Evolutionary conservation across 2,888 invertebrate species (phyloP).

Genomic region (Ormyrus pomaceus): DNA sequence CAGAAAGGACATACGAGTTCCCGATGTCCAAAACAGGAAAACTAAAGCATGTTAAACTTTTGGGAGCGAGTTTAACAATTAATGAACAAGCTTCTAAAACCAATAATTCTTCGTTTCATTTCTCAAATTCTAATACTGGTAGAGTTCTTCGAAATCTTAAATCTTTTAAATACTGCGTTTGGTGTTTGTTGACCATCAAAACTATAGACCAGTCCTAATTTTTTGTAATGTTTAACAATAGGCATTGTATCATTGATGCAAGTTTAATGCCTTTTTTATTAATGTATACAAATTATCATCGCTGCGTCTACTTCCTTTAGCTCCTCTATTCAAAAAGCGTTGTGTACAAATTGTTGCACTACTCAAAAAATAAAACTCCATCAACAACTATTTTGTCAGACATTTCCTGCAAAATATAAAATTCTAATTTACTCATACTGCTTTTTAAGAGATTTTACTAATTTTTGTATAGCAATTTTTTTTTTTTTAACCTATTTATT

Average conservation of each 20-base stretch:
- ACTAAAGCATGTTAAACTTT: no score
- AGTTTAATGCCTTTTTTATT: conserved; percentile 90
- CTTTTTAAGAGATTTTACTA: no score
- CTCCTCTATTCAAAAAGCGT: conserved; percentile 91
- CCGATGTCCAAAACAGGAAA: no score
- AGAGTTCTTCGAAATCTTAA: conserved; percentile 78
- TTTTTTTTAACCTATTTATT: no score
- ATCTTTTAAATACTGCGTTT: conserved; percentile 83
- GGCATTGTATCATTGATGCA: conserved; percentile 92
- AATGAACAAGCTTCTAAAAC: no score
- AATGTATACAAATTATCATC: conserved; percentile 96
- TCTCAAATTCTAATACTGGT: no score
- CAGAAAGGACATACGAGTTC: no score
- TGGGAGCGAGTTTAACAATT: no score
- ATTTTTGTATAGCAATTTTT: no score
- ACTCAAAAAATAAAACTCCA: conserved; percentile 95
- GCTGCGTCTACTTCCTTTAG: conserved; percentile 91
- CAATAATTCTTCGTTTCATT: no score
- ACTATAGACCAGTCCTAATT: conserved; percentile 82
- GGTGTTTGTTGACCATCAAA: conserved; percentile 84
- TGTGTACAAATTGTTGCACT: conserved; percentile 88
- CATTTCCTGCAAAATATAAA: conserved; percentile 79
- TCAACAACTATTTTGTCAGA: conserved; percentile 87
- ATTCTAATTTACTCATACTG: not conserved
- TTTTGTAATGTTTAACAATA: conserved; percentile 89